phyloP scores from a whole-genome alignment of 2,888 invertebrate species.

The Theretra japonica region DNA sequence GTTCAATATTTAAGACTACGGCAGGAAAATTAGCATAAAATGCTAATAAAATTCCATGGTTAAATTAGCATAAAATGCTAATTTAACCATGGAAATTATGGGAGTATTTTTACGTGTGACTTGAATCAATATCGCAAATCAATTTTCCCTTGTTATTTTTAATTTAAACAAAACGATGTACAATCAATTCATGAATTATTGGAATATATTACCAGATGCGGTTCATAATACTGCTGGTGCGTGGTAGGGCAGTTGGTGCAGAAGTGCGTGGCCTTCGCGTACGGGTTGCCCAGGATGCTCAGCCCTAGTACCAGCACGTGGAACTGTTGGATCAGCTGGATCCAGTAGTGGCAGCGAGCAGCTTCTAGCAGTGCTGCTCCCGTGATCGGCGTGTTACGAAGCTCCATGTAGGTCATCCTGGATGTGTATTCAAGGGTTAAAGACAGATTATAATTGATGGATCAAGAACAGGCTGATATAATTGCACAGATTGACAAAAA shows the following conservation, averaged over 20 bases:
- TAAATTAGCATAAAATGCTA: no score
- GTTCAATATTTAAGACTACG: no score
- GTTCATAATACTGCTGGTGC: constrained; percentile 86
- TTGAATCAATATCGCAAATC: no score
- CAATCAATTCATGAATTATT: background rate
- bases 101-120: no score
- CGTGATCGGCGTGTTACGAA: constrained; percentile 83
- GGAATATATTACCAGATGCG: constrained; percentile 78
- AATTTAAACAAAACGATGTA: background rate
- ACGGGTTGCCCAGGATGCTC: constrained; percentile 92
- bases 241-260: constrained; percentile 67
- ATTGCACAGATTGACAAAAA: no score
- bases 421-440: background rate
- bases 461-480: background rate
- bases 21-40: no score
- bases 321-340: constrained; percentile 91
- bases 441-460: background rate
- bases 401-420: constrained; percentile 89
- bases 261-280: constrained; percentile 73
- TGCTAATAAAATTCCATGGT: no score
- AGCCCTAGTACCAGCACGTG: constrained; percentile 91
- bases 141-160: background rate
- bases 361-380: constrained; percentile 78
- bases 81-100: no score
- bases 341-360: constrained; percentile 87